phyloP scores from a whole-genome alignment of 2,113 vertebrate genomes.

The Anolis carolinensis region DNA sequence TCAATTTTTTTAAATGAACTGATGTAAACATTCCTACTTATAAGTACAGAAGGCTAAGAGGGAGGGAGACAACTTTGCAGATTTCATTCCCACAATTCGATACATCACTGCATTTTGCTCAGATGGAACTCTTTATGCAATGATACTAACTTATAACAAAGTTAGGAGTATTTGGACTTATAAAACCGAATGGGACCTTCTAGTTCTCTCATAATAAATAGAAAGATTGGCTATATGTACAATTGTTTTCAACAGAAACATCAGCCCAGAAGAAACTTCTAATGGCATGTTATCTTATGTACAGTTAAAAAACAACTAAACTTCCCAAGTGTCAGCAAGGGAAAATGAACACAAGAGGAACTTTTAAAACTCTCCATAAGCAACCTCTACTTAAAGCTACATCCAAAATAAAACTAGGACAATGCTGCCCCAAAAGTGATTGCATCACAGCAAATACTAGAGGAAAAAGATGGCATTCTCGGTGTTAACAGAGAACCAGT shows the following conservation, averaged over 20 bases:
- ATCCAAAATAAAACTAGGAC: conserved; percentile 64
- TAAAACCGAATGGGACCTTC: conserved; percentile 76
- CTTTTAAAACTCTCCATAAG: conserved; percentile 67
- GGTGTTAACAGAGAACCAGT: conserved; percentile 53
- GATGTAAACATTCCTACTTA: conserved; percentile 45
- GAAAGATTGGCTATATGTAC: conserved; percentile 79
- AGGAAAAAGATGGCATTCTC: conserved; percentile 51
- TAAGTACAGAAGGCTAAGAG: conserved; percentile 38
- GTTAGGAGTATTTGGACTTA: conserved; percentile 68
- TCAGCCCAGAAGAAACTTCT: conserved; percentile 76
- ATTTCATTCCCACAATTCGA: conserved; percentile 56
- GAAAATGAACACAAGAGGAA: conserved; percentile 68
- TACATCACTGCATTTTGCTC: conserved; percentile 58
- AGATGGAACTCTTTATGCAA: conserved; percentile 56
- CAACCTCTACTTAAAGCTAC: conserved; percentile 54
- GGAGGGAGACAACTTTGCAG: conserved; percentile 37
- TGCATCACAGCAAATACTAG: conserved; percentile 70
- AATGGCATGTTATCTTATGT: conserved; percentile 77
- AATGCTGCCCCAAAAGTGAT: conserved; percentile 60
- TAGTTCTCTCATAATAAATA: conserved; percentile 78
- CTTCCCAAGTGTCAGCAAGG: conserved; percentile 67
- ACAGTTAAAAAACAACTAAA: conserved; percentile 73
- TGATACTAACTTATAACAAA: conserved; percentile 68
- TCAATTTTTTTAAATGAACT: conserved; percentile 15
- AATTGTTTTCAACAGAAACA: conserved; percentile 77